Conservation (phyloP, 1,140 invertebrate species). For the Ips nitidus region DNA sequence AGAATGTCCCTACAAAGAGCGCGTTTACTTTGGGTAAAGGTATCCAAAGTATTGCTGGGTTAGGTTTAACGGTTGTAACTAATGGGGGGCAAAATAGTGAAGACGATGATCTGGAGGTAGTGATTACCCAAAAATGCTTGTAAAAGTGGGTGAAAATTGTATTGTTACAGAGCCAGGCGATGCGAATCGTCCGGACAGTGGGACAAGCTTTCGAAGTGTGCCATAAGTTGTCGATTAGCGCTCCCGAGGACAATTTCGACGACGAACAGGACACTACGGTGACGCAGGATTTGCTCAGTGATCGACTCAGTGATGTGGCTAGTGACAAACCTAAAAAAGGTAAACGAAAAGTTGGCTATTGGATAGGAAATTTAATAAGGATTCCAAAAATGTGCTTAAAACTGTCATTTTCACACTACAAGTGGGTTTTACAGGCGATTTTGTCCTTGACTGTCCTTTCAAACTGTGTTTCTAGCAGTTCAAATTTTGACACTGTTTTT, state of each 20-base stretch:
- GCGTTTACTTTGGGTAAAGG: conserved; percentile 29
- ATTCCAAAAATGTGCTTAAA: no score
- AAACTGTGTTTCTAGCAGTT: no score
- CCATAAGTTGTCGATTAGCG: conserved; percentile 79
- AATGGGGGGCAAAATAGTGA: conserved; percentile 39
- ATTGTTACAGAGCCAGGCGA: conserved; percentile 88
- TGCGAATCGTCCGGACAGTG: conserved; percentile 95
- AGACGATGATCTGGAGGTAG: conserved; percentile 48
- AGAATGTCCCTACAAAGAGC: background rate
- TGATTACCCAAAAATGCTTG: background rate
- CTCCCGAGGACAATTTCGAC: conserved; percentile 59
- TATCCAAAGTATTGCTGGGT: conserved; percentile 27
- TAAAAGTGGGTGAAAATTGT: background rate
- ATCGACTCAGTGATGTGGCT: conserved; percentile 57
- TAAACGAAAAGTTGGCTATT: conserved; percentile 45
- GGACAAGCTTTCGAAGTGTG: conserved; percentile 99
- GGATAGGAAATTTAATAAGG: no score
- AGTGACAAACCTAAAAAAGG: conserved; percentile 62
- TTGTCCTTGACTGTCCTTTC: no score
- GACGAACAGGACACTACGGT: conserved; percentile 64
- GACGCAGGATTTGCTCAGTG: conserved; percentile 59
- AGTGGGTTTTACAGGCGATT: no score
- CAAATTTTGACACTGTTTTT: no score
- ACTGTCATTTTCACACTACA: no score
- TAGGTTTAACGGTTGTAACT: conserved; percentile 32